phyloP scores from a whole-genome alignment of 2,797 vertebrate species.

The Poecile montanus region DNA sequence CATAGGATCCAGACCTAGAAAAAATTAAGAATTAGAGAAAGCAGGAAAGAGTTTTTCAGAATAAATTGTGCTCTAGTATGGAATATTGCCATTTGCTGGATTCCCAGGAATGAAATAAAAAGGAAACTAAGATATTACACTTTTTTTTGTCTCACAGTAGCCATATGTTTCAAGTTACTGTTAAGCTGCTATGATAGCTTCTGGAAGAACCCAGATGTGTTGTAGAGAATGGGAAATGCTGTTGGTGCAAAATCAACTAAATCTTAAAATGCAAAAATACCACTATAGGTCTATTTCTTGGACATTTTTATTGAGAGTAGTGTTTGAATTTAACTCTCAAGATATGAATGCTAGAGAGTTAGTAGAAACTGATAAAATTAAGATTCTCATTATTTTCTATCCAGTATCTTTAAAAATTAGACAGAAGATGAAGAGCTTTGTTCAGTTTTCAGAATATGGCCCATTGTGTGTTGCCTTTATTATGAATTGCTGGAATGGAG shows the following conservation, averaged over 20 bases:
- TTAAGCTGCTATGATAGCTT: not conserved
- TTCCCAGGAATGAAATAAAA: not conserved
- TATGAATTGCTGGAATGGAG: not conserved
- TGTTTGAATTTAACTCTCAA: not conserved
- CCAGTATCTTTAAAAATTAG: not conserved
- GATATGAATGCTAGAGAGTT: not conserved
- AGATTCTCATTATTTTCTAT: not conserved
- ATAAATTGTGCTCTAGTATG: not conserved
- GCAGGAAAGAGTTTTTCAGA: not conserved
- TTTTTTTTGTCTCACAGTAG: not conserved
- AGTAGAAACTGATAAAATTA: not conserved
- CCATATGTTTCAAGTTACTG: not conserved
- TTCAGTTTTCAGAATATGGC: not conserved
- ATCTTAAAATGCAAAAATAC: not conserved
- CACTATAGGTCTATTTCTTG: not conserved
- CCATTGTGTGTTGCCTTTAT: not conserved
- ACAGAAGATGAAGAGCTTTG: not conserved
- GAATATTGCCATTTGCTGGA: not conserved
- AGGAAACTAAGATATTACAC: not conserved
- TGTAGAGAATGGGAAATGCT: not conserved
- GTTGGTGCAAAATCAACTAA: not conserved
- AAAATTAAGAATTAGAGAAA: not conserved
- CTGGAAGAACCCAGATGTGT: not conserved
- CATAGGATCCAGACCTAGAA: not conserved
- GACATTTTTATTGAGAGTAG: not conserved